phyloP scores from a whole-genome alignment of 2,797 vertebrate species.

The Hephaestus fuliginosus region DNA sequence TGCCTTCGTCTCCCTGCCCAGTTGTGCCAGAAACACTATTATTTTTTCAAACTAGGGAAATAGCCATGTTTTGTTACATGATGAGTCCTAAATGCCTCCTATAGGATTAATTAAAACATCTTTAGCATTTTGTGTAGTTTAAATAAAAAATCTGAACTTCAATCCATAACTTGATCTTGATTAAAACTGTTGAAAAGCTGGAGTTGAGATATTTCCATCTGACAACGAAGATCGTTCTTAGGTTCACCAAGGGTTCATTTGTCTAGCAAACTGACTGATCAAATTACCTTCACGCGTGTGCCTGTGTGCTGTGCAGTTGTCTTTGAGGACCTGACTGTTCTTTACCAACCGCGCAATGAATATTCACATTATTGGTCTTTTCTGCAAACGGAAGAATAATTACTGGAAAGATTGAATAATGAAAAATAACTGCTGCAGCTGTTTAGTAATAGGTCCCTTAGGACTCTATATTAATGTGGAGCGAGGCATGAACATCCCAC shows the following conservation, averaged over 20 bases:
- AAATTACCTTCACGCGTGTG: conserved; percentile 24
- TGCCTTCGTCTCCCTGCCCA: conserved; percentile 8
- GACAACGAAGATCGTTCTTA: conserved; percentile 8
- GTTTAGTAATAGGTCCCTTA: conserved; percentile 33
- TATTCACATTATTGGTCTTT: conserved; percentile 22
- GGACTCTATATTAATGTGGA: conserved; percentile 9
- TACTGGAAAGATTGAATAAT: conserved; percentile 5
- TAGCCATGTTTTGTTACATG: conserved; percentile 8
- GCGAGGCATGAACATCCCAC: not conserved
- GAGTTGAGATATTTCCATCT: conserved; percentile 13
- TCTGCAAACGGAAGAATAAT: conserved; percentile 19
- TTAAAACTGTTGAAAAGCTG: conserved; percentile 22
- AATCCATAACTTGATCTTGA: conserved; percentile 20
- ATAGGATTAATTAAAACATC: conserved; percentile 34
- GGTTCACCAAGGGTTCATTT: conserved; percentile 42
- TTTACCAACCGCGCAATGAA: not conserved
- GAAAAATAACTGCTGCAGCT: conserved; percentile 21
- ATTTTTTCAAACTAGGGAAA: not conserved
- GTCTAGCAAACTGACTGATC: conserved; percentile 29
- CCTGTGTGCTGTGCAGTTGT: conserved; percentile 1
- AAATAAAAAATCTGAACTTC: conserved; percentile 13
- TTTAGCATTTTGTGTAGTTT: not conserved
- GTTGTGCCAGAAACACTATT: not conserved
- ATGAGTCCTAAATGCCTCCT: not conserved
- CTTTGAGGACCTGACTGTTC: conserved; percentile 25